A percentile compares a stretch with the other conserved stretches of the same genome.
Conservation (phyloP, 2,888 invertebrate species). For the Acronicta leporina region DNA sequence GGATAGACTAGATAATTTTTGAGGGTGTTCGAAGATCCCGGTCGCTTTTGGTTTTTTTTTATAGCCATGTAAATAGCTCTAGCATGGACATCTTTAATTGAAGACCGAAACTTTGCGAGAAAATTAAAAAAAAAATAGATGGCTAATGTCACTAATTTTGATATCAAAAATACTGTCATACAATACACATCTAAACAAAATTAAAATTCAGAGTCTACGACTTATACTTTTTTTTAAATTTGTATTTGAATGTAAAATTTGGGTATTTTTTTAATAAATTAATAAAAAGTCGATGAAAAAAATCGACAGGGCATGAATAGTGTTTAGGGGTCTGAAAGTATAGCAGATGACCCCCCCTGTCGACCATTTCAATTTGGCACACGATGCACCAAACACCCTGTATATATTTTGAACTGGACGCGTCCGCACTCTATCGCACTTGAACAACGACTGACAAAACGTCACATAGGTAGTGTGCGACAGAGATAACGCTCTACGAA, state of each 20-base stretch:
- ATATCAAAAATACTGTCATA: slow-evolving; percentile 6
- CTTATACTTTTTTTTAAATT: neutral
- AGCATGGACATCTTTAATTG: slow-evolving; percentile 2
- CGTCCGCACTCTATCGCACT: too few species aligned
- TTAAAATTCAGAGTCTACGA: slow-evolving; percentile 11
- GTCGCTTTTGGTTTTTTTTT: slow-evolving; percentile 9
- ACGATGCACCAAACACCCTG: too few species aligned
- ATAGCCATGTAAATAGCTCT: slow-evolving; percentile 10
- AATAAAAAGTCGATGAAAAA: too few species aligned
- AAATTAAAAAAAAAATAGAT: too few species aligned
- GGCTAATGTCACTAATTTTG: too few species aligned
- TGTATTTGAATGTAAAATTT: neutral
- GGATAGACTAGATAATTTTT: slow-evolving; percentile 10
- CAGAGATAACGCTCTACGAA: too few species aligned
- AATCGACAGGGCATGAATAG: slow-evolving; percentile 1
- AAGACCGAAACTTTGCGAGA: too few species aligned
- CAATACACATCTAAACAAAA: slow-evolving; percentile 9
- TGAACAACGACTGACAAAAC: too few species aligned
- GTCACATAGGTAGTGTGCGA: too few species aligned
- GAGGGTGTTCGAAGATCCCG: slow-evolving; percentile 7
- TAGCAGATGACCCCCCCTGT: slow-evolving; percentile 2
- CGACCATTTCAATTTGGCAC: too few species aligned
- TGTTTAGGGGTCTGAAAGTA: slow-evolving; percentile 9
- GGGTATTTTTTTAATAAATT: too few species aligned
- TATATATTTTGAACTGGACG: too few species aligned